Evolutionary conservation across 2,113 vertebrate genomes (phyloP).

Genomic region (Pygoscelis antarcticus): DNA sequence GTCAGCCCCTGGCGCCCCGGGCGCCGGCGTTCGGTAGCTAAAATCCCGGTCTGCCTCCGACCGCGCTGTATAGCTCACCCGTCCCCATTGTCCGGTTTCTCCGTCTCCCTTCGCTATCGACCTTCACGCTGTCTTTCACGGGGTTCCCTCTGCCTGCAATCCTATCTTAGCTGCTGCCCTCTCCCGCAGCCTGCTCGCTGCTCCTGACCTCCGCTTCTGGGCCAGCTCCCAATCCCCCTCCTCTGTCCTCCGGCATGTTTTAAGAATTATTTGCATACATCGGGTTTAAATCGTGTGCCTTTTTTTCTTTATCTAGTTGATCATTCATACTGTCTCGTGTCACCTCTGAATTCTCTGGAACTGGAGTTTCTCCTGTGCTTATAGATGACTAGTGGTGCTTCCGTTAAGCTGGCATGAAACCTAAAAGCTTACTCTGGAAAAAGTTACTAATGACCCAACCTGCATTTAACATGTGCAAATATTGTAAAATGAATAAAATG

Average conservation of each 20-base stretch:
- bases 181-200: background rate
- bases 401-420: background rate
- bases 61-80: fast-evolving
- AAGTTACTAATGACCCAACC: background rate
- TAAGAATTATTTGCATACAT: background rate
- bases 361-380: background rate
- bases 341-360: background rate
- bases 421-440: background rate
- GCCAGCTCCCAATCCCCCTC: fast-evolving
- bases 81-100: fast-evolving
- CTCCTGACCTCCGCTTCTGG: background rate
- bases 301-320: background rate
- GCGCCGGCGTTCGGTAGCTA: background rate
- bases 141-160: background rate
- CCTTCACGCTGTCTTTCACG: background rate
- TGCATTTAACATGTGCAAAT: background rate
- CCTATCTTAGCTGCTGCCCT: fast-evolving
- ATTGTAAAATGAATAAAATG: background rate
- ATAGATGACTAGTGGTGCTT: background rate
- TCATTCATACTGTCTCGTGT: background rate
- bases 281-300: background rate
- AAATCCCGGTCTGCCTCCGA: background rate
- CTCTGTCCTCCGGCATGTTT: background rate
- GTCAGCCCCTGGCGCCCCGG: background rate
- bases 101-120: fast-evolving